These are phyloP conservation scores for Orgyia antiqua DNA, from an alignment of 2,888 invertebrate genomes.

Conservation along the genomic window DNA sequence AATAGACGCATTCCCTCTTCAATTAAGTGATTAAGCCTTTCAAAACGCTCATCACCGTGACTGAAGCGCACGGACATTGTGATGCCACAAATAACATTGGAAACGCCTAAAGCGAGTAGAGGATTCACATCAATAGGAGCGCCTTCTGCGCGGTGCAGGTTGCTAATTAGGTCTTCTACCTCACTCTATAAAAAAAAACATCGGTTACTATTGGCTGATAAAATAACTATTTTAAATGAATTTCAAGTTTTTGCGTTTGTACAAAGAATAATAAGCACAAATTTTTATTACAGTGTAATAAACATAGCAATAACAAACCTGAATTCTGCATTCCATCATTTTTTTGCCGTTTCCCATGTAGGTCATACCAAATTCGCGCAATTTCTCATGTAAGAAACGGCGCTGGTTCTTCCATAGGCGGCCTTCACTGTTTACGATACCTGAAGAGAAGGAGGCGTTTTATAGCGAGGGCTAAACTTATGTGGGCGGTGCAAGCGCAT, in stretches of 20 bases:
- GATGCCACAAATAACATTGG: constrained; percentile 94
- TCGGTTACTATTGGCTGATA: background rate
- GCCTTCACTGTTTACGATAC: constrained; percentile 93
- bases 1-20: constrained; percentile 95
- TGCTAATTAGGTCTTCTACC: constrained; percentile 84
- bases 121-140: constrained; percentile 86
- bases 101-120: constrained; percentile 87
- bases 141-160: constrained; percentile 81
- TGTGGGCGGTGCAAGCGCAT: constrained; percentile 53
- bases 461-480: constrained; percentile 34
- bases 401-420: constrained; percentile 94
- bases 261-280: background rate
- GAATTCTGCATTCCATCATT: constrained; percentile 90
- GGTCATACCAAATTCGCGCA: constrained; percentile 92
- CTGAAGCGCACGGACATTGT: constrained; percentile 93
- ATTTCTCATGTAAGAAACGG: constrained; percentile 90
- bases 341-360: constrained; percentile 88
- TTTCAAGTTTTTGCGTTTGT: background rate
- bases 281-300: background rate
- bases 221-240: background rate
- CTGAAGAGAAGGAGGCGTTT: constrained; percentile 75
- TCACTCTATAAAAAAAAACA: constrained; percentile 78
- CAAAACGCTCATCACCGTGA: constrained; percentile 86
- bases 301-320: constrained; percentile 74
- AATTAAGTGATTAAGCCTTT: constrained; percentile 89